Conservation (phyloP, 2,888 invertebrate genomes). For the Mellilla xanthometata region DNA sequence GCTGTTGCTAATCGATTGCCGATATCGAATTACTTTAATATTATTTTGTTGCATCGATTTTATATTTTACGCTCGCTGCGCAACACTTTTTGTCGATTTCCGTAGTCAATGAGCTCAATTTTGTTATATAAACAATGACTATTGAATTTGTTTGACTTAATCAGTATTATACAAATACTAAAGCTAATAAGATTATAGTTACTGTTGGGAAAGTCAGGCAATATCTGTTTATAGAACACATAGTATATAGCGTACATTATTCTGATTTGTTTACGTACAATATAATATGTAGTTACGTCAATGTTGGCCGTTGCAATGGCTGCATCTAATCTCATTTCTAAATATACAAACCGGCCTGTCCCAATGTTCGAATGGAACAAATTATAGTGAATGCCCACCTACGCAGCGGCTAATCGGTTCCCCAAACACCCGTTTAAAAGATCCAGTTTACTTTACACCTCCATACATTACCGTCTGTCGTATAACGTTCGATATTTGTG, state of each 20-base stretch:
- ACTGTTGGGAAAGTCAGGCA: too few species aligned
- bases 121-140: constrained; percentile 6
- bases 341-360: constrained; percentile 25
- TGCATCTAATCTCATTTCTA: constrained; percentile 34
- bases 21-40: constrained; percentile 49
- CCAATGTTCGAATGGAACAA: constrained; percentile 35
- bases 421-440: constrained; percentile 48
- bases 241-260: background rate
- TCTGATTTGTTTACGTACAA: too few species aligned
- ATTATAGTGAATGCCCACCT: constrained; percentile 49
- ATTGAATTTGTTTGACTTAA: constrained; percentile 1
- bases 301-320: constrained; percentile 22
- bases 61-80: constrained; percentile 43
- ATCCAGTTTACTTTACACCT: constrained; percentile 48
- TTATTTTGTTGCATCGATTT: constrained; percentile 42
- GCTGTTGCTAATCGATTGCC: constrained; percentile 57
- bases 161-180: background rate
- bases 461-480: constrained; percentile 36
- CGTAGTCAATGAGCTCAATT: constrained; percentile 4
- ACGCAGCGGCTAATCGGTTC: constrained; percentile 49
- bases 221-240: too few species aligned
- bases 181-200: too few species aligned
- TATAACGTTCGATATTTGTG: constrained; percentile 40
- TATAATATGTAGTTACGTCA: constrained; percentile 18
- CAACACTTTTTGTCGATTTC: constrained; percentile 31